Evolutionary conservation across 2,797 vertebrate genomes (phyloP).

Genomic region (Esox lucius): DNA sequence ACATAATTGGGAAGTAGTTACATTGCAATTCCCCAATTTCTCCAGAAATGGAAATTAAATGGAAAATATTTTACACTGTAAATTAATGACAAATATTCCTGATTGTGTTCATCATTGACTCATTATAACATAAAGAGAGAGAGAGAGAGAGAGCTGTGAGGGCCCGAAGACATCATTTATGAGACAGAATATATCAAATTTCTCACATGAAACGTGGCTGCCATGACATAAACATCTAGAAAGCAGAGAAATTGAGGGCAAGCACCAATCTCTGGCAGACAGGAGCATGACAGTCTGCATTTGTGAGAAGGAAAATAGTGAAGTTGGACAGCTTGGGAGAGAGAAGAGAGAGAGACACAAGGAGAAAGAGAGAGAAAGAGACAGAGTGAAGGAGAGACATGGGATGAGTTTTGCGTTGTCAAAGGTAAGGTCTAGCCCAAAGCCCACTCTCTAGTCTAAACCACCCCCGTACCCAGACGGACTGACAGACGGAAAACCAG

Average conservation of each 20-base stretch:
- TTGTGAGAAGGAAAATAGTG: not conserved
- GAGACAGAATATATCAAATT: not conserved
- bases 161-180: not conserved
- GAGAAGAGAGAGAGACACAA: constrained; percentile 4
- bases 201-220: not conserved
- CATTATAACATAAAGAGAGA: not conserved
- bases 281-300: not conserved
- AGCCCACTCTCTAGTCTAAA: not conserved
- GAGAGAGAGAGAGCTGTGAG: not conserved
- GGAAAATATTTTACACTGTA: constrained; percentile 39
- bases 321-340: not conserved
- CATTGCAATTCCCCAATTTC: constrained; percentile 28
- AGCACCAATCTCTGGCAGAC: constrained; percentile 7
- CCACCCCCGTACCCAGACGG: not conserved
- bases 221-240: constrained; percentile 16
- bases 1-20: not conserved
- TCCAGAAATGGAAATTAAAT: constrained; percentile 36
- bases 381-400: not conserved
- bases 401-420: not conserved
- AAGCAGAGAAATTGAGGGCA: constrained; percentile 1
- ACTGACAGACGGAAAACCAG: not conserved
- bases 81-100: not conserved
- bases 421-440: not conserved
- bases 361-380: not conserved
- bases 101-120: constrained; percentile 3